Evolutionary conservation across 2,888 invertebrate genomes (phyloP).

Genomic region (Xiphydria camelus): DNA sequence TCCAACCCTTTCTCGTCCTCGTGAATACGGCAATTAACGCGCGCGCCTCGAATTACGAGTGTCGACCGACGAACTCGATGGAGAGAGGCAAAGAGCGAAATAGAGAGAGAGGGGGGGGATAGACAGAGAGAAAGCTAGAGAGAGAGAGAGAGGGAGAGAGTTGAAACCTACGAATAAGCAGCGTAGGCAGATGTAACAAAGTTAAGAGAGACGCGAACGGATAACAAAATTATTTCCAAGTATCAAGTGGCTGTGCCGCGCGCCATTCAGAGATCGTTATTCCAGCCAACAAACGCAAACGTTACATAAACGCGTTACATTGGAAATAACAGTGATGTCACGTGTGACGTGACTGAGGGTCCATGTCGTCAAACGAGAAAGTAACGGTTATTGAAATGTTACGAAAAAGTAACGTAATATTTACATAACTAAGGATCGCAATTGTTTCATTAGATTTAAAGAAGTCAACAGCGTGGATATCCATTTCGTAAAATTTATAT

Average conservation of each 20-base stretch:
- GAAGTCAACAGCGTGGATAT: too few species aligned
- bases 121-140: slow-evolving; percentile 16
- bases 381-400: too few species aligned
- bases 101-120: slow-evolving; percentile 12
- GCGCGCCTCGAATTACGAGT: slow-evolving; percentile 48
- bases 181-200: slow-evolving; percentile 44
- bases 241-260: slow-evolving; percentile 24
- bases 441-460: too few species aligned
- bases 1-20: slow-evolving; percentile 48
- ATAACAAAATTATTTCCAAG: slow-evolving; percentile 45
- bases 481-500: too few species aligned
- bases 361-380: too few species aligned
- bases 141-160: slow-evolving; percentile 16
- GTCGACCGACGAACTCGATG: slow-evolving; percentile 11
- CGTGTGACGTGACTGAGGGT: too few species aligned
- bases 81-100: slow-evolving; percentile 23
- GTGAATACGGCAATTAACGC: slow-evolving; percentile 55
- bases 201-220: slow-evolving; percentile 38
- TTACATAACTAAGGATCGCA: too few species aligned
- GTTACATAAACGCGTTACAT: too few species aligned
- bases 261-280: neutral
- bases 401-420: too few species aligned
- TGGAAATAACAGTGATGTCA: too few species aligned
- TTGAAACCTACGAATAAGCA: slow-evolving; percentile 37
- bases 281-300: too few species aligned